Conservation (phyloP, 2,797 vertebrate species). For the Ficedula albicollis region DNA sequence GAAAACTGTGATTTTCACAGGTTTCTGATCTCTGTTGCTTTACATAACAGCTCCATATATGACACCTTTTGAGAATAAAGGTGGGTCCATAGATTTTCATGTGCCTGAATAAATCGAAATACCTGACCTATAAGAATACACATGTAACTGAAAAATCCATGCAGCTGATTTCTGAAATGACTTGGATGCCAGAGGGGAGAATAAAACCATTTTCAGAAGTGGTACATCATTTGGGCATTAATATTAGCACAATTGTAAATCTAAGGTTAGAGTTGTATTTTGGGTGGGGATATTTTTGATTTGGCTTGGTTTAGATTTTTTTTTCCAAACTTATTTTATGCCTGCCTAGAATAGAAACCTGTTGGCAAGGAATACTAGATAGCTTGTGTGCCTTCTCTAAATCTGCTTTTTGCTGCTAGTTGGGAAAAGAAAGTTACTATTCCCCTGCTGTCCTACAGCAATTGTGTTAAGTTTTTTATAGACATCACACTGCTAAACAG, state of each 20-base stretch:
- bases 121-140: not conserved
- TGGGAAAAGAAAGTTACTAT: slow-evolving; percentile 19
- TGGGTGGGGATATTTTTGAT: not conserved
- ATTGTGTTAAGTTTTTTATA: slow-evolving; percentile 38
- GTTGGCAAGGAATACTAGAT: not conserved
- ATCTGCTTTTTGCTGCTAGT: not conserved
- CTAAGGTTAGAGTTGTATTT: not conserved
- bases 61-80: not conserved
- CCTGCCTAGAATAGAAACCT: slow-evolving; percentile 8
- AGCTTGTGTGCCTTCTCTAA: not conserved
- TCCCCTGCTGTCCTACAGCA: slow-evolving; percentile 30
- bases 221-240: not conserved
- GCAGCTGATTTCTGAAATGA: not conserved
- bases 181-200: not conserved
- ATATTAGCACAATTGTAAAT: not conserved
- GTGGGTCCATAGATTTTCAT: not conserved
- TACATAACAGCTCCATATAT: not conserved
- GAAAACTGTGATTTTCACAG: not conserved
- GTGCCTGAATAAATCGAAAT: not conserved
- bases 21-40: not conserved
- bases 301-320: not conserved
- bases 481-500: slow-evolving; percentile 51
- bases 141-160: not conserved
- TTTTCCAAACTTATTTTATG: not conserved
- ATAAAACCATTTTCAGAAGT: not conserved